These are phyloP conservation scores for Plebejus anna DNA, from an alignment of 2,888 invertebrate species.

Conservation along the genomic window DNA sequence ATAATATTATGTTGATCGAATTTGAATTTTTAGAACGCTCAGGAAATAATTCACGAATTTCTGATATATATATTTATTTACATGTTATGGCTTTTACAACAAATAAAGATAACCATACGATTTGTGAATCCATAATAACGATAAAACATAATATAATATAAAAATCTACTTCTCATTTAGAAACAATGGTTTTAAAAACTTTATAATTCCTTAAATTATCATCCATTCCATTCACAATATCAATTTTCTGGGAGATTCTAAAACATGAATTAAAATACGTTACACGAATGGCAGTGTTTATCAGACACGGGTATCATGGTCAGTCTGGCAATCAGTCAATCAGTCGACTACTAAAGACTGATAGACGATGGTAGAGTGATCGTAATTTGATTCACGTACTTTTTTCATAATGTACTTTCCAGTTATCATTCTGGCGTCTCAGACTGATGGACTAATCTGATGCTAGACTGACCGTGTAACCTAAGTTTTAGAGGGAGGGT, in stretches of 20 bases:
- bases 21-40: neutral
- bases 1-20: no score
- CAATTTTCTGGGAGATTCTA: conserved; percentile 10
- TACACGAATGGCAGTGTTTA: conserved; percentile 78
- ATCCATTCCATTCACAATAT: conserved; percentile 6
- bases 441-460: no score
- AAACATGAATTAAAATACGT: conserved; percentile 30
- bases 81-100: conserved; percentile 21
- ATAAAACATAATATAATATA: conserved; percentile 30
- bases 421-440: no score
- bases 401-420: no score
- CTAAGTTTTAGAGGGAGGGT: conserved; percentile 56
- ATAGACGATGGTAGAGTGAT: no score
- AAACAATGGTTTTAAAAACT: conserved; percentile 25
- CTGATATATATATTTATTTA: conserved; percentile 28
- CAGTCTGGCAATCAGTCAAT: no score
- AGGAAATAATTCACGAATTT: neutral
- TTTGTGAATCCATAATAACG: conserved; percentile 18
- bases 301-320: neutral
- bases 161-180: conserved; percentile 5
- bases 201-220: conserved; percentile 15
- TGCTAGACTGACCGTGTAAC: no score
- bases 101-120: conserved; percentile 28
- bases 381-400: no score
- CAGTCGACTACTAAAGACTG: no score